phyloP scores from a whole-genome alignment of 2,797 vertebrate species.

The Podarcis lilfordi region DNA sequence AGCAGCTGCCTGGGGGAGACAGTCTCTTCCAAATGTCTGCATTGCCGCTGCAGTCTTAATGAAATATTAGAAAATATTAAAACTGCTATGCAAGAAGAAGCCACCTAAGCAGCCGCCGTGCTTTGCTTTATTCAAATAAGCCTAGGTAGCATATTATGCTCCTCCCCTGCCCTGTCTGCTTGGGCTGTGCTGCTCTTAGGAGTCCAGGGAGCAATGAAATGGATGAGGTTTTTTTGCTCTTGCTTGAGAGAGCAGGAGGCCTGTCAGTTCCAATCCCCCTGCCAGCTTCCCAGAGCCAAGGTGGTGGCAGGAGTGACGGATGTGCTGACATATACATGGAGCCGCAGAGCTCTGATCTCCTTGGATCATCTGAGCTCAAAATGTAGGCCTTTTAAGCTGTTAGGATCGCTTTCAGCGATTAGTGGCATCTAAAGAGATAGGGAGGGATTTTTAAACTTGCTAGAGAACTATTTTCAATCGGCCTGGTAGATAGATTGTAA shows the following conservation, averaged over 20 bases:
- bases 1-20: not conserved
- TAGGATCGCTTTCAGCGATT: not conserved
- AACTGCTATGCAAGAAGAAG: not conserved
- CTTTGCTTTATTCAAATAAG: not conserved
- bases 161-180: not conserved
- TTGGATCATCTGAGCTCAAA: not conserved
- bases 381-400: not conserved
- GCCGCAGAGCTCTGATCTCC: not conserved
- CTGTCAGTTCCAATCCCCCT: conserved; percentile 14
- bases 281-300: not conserved
- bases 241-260: conserved; percentile 21
- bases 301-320: not conserved
- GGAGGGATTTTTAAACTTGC: not conserved
- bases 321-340: not conserved
- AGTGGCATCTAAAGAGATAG: not conserved
- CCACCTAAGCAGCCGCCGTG: not conserved
- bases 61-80: not conserved
- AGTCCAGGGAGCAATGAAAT: conserved; percentile 23
- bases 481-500: not conserved
- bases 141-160: not conserved
- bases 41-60: not conserved
- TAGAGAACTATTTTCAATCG: not conserved
- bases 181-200: not conserved
- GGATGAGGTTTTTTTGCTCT: not conserved
- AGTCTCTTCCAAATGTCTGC: not conserved